Base-by-base conservation (phyloP, 2,113 vertebrate species). In the Hippopotamus amphibius region DNA sequence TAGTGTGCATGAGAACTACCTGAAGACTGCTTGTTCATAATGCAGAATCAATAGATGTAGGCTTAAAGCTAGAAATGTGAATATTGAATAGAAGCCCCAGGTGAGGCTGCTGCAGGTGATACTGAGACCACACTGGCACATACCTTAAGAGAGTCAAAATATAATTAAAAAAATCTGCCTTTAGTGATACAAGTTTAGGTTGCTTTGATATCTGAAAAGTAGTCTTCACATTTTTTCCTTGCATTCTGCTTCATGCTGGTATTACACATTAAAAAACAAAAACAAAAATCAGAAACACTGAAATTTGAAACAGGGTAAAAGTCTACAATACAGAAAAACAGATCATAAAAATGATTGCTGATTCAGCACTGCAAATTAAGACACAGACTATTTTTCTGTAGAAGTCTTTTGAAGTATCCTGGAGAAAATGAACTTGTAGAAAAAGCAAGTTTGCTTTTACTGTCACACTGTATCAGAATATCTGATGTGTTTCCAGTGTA, bases 371-470 rank as follows among this genome's bases (percentile, higher is more conserved):
- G 28, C 48, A 50, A 28, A 86, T 94, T 87, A 86, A 91, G 22
- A 88, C 14, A 19, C 26, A 3, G 37, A 65, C 61, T 37, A 50
- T 50, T 83, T 90, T 66, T 53, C 90, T 69, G 26, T 22, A 69
- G 37, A 86, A 26, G 30, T 30, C 76, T 80, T 80, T 95, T 24
- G 80, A 92, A 55, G 63, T 84, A 59, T 66, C 43, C 19, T 94
- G 22, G 30, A 30, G 88, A 80, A 83, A 97, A 86, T 22, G 26
- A 95, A 91, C 17, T 71, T 88, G 72, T 13, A 59, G 14, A 82
- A 92, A 79, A 88, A 55, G 2, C 1, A 93, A 26, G 26, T 37
- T 93, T 84, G 15, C 17, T 48, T n/a, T 93, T 91, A 87, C 74
- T 68, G 48, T 53, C 71, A 41, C 37, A 55, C 21, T 85, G 2